Conservation (phyloP, 2,113 vertebrate genomes). For the Psilopsiagon aymara region DNA sequence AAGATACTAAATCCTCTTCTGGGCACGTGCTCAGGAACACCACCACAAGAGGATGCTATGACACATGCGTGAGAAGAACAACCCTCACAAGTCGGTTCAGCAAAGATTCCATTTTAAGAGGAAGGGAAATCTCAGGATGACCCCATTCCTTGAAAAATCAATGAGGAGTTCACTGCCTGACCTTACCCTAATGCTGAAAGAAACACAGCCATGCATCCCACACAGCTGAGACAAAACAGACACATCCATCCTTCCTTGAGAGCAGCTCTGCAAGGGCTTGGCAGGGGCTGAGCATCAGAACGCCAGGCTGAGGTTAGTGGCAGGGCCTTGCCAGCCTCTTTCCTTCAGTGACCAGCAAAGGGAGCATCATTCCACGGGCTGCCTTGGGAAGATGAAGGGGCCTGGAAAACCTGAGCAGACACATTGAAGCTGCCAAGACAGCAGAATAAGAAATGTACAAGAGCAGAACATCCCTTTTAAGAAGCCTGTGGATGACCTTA, state of each 20-base stretch:
- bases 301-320: background rate
- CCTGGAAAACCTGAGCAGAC: background rate
- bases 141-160: background rate
- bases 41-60: background rate
- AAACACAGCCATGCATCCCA: background rate
- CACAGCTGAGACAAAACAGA: background rate
- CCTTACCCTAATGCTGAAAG: background rate
- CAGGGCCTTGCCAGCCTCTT: background rate
- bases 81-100: background rate
- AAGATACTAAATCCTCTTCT: background rate
- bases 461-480: background rate
- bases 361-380: fast-evolving
- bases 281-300: background rate
- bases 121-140: background rate
- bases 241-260: background rate
- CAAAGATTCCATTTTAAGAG: background rate
- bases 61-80: background rate
- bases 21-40: fast-evolving
- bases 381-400: background rate
- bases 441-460: background rate
- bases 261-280: background rate
- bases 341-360: fast-evolving
- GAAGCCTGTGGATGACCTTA: background rate
- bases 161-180: background rate
- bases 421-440: background rate